Conservation (phyloP, 2,113 vertebrate genomes). For the Cricetomys ansorgei region DNA sequence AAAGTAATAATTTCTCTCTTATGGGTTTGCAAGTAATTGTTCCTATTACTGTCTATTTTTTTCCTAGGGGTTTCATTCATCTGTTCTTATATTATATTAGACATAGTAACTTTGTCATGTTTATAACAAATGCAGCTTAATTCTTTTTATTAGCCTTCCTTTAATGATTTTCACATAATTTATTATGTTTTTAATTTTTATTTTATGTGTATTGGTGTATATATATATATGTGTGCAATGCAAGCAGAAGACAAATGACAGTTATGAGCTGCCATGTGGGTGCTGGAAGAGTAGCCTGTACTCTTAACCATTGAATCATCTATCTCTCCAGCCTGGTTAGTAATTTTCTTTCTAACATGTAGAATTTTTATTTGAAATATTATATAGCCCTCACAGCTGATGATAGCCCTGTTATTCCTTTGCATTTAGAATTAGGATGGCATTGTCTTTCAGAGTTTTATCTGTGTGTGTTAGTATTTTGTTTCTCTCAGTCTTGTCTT, state of each 20-base stretch:
- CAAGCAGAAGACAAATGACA: background rate
- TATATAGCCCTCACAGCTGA: background rate
- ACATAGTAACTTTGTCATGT: background rate
- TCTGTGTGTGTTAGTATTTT: background rate
- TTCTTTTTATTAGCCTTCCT: background rate
- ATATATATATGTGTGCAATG: background rate
- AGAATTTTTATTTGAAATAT: slow-evolving; percentile 28
- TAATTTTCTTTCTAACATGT: background rate
- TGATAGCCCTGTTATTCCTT: background rate
- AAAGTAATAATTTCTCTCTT: background rate
- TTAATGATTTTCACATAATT: background rate
- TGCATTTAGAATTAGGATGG: background rate
- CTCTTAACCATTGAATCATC: background rate
- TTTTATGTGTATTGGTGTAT: background rate
- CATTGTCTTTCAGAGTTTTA: background rate
- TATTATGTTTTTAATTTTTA: background rate
- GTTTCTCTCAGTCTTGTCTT: background rate
- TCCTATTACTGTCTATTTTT: background rate
- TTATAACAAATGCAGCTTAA: background rate
- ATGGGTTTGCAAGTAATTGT: slow-evolving; percentile 47
- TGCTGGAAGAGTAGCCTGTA: background rate
- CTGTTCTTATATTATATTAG: slow-evolving; percentile 5
- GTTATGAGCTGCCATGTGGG: background rate
- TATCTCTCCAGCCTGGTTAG: background rate
- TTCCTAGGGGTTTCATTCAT: slow-evolving; percentile 10